Base-by-base conservation (phyloP, 2,888 invertebrate species). In the Drosophila setosimentum region DNA sequence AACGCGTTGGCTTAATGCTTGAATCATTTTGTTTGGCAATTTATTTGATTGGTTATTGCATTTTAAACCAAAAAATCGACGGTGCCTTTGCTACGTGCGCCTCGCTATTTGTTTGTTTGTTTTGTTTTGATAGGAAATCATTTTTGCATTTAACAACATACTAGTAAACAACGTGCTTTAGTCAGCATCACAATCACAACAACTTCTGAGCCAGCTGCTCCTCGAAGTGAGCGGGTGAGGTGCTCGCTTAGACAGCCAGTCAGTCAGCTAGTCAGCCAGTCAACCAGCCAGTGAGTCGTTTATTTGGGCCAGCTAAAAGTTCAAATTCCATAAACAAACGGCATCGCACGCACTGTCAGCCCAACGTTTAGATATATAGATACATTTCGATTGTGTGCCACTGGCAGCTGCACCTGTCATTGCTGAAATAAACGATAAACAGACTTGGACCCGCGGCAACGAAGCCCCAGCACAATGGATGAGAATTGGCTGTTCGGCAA, bases 71-170 rank as follows among this genome's bases (percentile, higher is more conserved):
- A 85, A 66, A 80, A 79, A 63, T 73, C 57, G 60, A 68, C 42
- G 72, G 70, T 74, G 72, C 74, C 78, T 70, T 60, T 67, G 81
- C 61, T 84, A 88, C 87, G 88, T 86, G 86, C 71, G 80, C 68
- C 68, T 61, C 51, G 66, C 49, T 48, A 21, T 63, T 70, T 58
- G 65, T 72, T 64, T 70, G 50, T 57, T 51, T 73, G 68, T 76
- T 67, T 87, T 83, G 67, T 73, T 81, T 81, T 81, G 84, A 87
- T 87, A 83, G 89, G 89, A 84, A 90, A 90, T 90, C 79, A 87
- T 90, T 87, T 87, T 90, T 87, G 87, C 87, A 87, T 90, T 90
- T 90, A 89, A 90, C 87, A 87, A 82, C 86, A 90, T 73, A 76
- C 72, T 78, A 72, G 72, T 78, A 81, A 78, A 78, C 80, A 81